These are phyloP conservation scores for Leptinotarsa undecemlineata DNA, from an alignment of 1,140 invertebrate species.

Conservation along the genomic window DNA sequence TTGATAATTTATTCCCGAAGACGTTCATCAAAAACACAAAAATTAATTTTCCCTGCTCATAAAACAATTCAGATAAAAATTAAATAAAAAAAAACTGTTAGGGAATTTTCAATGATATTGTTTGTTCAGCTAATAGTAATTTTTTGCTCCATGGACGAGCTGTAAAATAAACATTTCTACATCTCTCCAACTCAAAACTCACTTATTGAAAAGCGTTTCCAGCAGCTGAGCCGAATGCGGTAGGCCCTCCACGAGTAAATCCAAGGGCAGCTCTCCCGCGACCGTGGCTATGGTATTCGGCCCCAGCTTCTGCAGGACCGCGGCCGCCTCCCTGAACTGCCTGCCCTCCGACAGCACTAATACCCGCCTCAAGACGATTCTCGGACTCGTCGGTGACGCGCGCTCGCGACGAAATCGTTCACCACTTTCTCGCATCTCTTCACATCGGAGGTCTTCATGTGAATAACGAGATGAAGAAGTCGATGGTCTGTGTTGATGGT, in stretches of 20 bases:
- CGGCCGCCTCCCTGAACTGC: slow-evolving; percentile 79
- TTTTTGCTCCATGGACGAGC: too few species aligned
- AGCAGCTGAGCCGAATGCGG: slow-evolving; percentile 83
- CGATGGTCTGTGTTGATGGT: slow-evolving; percentile 3
- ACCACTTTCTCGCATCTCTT: slow-evolving; percentile 49
- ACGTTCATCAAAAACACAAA: too few species aligned
- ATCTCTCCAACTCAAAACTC: slow-evolving; percentile 32
- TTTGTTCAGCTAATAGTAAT: too few species aligned
- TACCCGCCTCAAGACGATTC: slow-evolving; percentile 72
- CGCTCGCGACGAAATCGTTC: slow-evolving; percentile 50
- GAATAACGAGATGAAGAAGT: slow-evolving; percentile 16
- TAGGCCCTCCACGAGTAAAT: slow-evolving; percentile 83
- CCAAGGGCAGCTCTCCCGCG: slow-evolving; percentile 78
- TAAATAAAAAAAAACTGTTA: too few species aligned
- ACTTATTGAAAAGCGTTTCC: slow-evolving; percentile 83
- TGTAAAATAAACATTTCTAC: too few species aligned
- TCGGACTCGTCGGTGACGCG: slow-evolving; percentile 62
- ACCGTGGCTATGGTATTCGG: slow-evolving; percentile 73
- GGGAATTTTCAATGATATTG: too few species aligned
- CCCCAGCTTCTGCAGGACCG: slow-evolving; percentile 74
- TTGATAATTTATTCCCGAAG: too few species aligned
- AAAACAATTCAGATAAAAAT: too few species aligned
- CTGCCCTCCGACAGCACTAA: slow-evolving; percentile 76
- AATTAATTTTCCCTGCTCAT: too few species aligned
- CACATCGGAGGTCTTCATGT: slow-evolving; percentile 17